Evolutionary conservation across 2,888 invertebrate species (phyloP).

Genomic region (Rhimphoctona megacephalus): DNA sequence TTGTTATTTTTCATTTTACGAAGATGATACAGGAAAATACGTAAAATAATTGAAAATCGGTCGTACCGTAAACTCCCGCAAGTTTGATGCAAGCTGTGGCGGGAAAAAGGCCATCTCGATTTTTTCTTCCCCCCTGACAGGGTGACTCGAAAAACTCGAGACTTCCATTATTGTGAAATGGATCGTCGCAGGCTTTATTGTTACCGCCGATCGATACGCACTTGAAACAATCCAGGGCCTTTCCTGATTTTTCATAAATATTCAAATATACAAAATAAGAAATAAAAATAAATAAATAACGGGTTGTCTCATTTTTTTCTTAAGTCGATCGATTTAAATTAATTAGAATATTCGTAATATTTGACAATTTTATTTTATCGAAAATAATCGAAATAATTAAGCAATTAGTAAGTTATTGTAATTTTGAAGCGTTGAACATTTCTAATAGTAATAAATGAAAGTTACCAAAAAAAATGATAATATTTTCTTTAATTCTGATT

Average conservation of each 20-base stretch:
- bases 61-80: conserved; percentile 93
- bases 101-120: conserved; percentile 96
- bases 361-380: not conserved
- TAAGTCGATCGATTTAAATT: not conserved
- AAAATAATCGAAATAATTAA: not conserved
- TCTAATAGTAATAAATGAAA: not conserved
- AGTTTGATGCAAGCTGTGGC: conserved; percentile 99
- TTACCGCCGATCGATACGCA: conserved; percentile 96
- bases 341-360: not conserved
- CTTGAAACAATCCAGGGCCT: conserved; percentile 97
- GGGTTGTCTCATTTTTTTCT: not conserved
- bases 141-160: conserved; percentile 94
- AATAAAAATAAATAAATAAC: not conserved
- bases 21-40: too few species aligned
- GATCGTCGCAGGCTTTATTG: conserved; percentile 96
- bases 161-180: conserved; percentile 97
- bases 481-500: not conserved
- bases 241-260: conserved; percentile 82
- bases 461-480: not conserved
- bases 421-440: not conserved
- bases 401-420: not conserved
- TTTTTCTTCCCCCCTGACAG: conserved; percentile 97
- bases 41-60: not conserved
- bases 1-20: not conserved
- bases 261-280: not conserved